Conservation (phyloP, 2,797 vertebrate species). For the Chiroxiphia lanceolata region DNA sequence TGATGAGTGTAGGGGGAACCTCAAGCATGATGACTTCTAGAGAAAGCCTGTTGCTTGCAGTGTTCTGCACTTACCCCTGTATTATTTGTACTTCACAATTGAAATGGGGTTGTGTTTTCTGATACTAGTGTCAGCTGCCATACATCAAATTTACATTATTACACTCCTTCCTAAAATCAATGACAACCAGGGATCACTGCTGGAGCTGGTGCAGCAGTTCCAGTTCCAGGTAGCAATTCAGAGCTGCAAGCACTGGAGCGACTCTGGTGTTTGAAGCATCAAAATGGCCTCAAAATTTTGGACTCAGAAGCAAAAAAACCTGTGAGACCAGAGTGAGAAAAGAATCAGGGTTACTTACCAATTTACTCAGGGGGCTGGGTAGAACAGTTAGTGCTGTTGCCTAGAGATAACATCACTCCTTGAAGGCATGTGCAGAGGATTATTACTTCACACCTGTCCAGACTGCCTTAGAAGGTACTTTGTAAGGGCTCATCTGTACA, state of each 20-base stretch:
- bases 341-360: neutral
- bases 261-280: neutral
- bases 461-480: neutral
- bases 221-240: neutral
- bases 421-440: neutral
- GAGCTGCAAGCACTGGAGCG: neutral
- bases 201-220: neutral
- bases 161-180: neutral
- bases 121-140: neutral
- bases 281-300: neutral
- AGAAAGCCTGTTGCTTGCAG: neutral
- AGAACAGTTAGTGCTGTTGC: neutral
- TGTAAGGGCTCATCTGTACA: neutral
- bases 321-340: neutral
- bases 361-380: neutral
- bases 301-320: neutral
- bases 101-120: neutral
- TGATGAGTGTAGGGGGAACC: accelerated
- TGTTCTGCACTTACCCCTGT: neutral
- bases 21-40: neutral
- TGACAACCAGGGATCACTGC: neutral
- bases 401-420: neutral
- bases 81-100: neutral
- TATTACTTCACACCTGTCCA: neutral
- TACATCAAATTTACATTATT: neutral